Percentiles rank a stretch among this genome's conserved stretches.
phyloP scores from a whole-genome alignment of 2,888 invertebrate species.

The Aporophyla nigra region DNA sequence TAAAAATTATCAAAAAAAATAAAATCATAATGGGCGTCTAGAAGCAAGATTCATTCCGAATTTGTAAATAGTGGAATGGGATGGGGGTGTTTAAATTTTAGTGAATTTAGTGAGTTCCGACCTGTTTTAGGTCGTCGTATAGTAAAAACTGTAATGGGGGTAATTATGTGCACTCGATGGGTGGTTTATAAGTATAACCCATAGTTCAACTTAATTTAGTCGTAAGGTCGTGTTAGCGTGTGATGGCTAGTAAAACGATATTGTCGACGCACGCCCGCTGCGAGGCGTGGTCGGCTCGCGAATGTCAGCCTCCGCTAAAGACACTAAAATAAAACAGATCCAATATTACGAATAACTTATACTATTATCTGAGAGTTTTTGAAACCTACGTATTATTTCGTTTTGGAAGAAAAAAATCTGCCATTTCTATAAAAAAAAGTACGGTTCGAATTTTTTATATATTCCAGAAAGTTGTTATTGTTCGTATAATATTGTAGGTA shows the following conservation, averaged over 20 bases:
- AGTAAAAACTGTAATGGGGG: slow-evolving; percentile 83
- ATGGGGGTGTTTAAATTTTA: slow-evolving; percentile 76
- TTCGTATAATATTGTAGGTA: slow-evolving; percentile 80
- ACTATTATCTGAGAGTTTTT: slow-evolving; percentile 73
- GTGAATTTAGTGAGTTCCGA: slow-evolving; percentile 80
- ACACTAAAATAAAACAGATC: slow-evolving; percentile 72
- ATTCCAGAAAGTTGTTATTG: slow-evolving; percentile 84
- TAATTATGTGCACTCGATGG: slow-evolving; percentile 76
- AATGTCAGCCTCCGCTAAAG: slow-evolving; percentile 61
- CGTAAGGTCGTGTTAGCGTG: slow-evolving; percentile 80
- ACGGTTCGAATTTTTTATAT: slow-evolving; percentile 82
- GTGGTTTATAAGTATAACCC: slow-evolving; percentile 65
- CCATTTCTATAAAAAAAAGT: slow-evolving; percentile 76
- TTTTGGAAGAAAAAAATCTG: slow-evolving; percentile 75
- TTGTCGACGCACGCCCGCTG: slow-evolving; percentile 38
- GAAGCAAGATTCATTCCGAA: slow-evolving; percentile 71
- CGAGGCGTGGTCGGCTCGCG: slow-evolving; percentile 36
- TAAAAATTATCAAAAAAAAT: slow-evolving; percentile 47
- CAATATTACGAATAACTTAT: slow-evolving; percentile 70
- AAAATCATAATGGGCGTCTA: slow-evolving; percentile 48
- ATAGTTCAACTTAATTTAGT: slow-evolving; percentile 82
- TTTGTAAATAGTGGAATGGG: slow-evolving; percentile 76
- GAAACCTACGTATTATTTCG: slow-evolving; percentile 73
- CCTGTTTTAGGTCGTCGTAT: slow-evolving; percentile 73
- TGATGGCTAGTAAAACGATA: slow-evolving; percentile 26